Percentiles rank a stretch among this genome's conserved stretches.
phyloP scores from a whole-genome alignment of 2,888 invertebrate genomes.

The Spisula solida region DNA sequence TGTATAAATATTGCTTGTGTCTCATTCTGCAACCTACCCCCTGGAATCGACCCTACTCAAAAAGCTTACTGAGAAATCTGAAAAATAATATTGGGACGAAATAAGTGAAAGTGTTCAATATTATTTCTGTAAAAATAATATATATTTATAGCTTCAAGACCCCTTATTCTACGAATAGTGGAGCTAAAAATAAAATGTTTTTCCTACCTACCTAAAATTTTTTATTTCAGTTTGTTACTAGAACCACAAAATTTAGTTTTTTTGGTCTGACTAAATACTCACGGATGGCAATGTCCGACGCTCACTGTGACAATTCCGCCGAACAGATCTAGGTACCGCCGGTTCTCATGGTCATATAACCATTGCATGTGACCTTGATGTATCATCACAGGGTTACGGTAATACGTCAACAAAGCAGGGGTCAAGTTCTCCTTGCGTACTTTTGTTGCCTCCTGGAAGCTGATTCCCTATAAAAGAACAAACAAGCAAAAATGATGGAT shows the following conservation, averaged over 20 bases:
- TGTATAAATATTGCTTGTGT: too few relatives aligned
- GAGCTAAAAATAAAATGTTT: background rate
- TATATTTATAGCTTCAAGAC: too few relatives aligned
- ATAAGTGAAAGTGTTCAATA: too few relatives aligned
- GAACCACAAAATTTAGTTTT: too few relatives aligned
- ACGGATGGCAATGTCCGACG: constrained; percentile 99
- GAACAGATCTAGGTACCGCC: constrained; percentile 97
- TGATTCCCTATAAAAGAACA: constrained; percentile 82
- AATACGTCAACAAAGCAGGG: constrained; percentile 90
- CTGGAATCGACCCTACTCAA: too few relatives aligned
- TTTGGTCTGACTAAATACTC: constrained; percentile 88
- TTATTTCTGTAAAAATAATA: too few relatives aligned
- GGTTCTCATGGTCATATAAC: constrained; percentile 95
- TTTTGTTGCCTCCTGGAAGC: constrained; percentile 88
- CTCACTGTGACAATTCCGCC: constrained; percentile 99
- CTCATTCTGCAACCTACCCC: too few relatives aligned
- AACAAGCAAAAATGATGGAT: background rate
- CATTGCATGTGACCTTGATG: constrained; percentile 96
- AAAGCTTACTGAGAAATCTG: too few relatives aligned
- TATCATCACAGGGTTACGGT: constrained; percentile 94
- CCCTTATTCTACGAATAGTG: too few relatives aligned
- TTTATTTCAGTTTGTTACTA: too few relatives aligned
- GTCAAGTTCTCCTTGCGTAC: constrained; percentile 89
- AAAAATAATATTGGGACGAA: too few relatives aligned
- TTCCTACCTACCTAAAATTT: too few relatives aligned